A percentile compares a stretch with the other conserved stretches of the same genome.
Conservation (phyloP, 2,888 invertebrate genomes). For the Dryobota labecula region DNA sequence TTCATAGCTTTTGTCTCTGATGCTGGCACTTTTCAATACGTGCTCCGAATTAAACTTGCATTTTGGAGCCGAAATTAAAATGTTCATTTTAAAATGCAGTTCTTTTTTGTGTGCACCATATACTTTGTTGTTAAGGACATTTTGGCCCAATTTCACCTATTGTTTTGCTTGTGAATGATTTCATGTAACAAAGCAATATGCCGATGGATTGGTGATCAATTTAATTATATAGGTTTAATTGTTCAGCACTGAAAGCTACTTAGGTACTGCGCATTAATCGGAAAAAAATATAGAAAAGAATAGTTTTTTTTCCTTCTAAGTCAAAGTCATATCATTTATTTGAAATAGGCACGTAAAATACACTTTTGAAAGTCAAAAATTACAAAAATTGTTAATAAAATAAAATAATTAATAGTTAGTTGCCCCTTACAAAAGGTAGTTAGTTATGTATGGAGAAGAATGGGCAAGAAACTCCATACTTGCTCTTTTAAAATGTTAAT, state of each 20-base stretch:
- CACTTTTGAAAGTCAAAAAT: too few relatives aligned
- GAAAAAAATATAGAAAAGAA: not conserved
- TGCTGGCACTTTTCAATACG: constrained; percentile 63
- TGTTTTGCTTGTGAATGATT: constrained; percentile 10
- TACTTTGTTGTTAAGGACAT: constrained; percentile 10
- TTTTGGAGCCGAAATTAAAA: constrained; percentile 53
- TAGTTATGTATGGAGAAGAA: too few relatives aligned
- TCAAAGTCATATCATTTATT: too few relatives aligned
- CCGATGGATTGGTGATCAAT: not conserved
- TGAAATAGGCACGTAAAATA: too few relatives aligned
- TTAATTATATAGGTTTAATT: not conserved
- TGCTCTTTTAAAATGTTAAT: too few relatives aligned
- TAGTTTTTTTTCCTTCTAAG: too few relatives aligned
- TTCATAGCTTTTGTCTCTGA: constrained; percentile 64
- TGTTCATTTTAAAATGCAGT: constrained; percentile 47
- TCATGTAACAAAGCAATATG: not conserved
- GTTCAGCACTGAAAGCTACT: not conserved
- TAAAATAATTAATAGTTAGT: too few relatives aligned
- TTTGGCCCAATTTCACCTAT: constrained; percentile 12
- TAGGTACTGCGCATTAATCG: not conserved
- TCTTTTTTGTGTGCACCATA: constrained; percentile 18
- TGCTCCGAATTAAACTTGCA: constrained; percentile 55
- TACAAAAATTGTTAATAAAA: too few relatives aligned
- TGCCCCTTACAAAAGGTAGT: too few relatives aligned
- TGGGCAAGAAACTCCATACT: too few relatives aligned